phyloP scores from a whole-genome alignment of 2,113 vertebrate genomes.

The Zingel zingel region DNA sequence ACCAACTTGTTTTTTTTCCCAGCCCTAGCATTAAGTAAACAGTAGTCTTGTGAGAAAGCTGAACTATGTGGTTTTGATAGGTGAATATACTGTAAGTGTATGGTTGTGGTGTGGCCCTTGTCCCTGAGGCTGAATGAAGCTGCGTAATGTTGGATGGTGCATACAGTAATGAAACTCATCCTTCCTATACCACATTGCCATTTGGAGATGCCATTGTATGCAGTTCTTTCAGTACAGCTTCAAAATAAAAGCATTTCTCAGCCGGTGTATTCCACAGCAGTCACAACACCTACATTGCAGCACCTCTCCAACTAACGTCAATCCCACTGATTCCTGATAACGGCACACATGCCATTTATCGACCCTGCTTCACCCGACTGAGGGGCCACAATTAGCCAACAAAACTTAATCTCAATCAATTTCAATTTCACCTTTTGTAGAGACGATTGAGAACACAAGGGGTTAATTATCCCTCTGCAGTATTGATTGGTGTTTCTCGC shows the following conservation, averaged over 20 bases:
- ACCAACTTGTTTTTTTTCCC: no score
- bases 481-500: slow-evolving; percentile 62
- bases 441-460: slow-evolving; percentile 49
- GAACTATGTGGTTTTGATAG: not conserved
- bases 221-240: not conserved
- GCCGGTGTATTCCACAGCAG: not conserved
- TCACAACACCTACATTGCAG: not conserved
- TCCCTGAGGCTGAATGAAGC: not conserved
- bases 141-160: no score
- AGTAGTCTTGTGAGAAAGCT: not conserved
- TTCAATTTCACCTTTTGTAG: slow-evolving; percentile 70
- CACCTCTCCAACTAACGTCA: not conserved
- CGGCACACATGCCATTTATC: not conserved
- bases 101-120: not conserved
- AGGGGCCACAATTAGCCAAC: slow-evolving; percentile 67
- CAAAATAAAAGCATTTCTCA: slow-evolving; percentile 19
- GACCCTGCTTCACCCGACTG: slow-evolving; percentile 39
- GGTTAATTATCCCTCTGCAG: slow-evolving; percentile 70
- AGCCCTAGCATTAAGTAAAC: not conserved
- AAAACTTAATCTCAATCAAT: slow-evolving; percentile 68
- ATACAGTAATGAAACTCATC: not conserved
- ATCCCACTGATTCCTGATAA: slow-evolving; percentile 37
- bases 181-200: not conserved
- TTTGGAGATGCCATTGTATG: not conserved
- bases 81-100: not conserved